Evolutionary conservation across 2,797 vertebrate genomes (phyloP).

Genomic region (Gymnoscopelus braueri): DNA sequence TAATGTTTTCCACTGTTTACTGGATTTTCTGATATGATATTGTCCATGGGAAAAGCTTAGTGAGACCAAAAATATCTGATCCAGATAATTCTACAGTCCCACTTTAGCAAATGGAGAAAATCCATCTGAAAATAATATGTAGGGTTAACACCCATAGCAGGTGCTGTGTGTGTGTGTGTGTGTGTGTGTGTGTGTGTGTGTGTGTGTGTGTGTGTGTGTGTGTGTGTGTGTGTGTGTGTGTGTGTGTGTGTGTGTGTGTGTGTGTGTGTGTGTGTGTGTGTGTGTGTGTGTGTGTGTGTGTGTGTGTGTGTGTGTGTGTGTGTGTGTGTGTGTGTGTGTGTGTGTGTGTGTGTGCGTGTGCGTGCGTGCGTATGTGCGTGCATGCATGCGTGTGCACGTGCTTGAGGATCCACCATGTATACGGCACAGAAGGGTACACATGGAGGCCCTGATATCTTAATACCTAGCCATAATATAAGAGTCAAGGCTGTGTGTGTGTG

Average conservation of each 20-base stretch:
- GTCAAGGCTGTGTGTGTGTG: too few relatives aligned
- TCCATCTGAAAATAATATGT: slow-evolving; percentile 1
- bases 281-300: neutral
- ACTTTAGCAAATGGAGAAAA: slow-evolving; percentile 5
- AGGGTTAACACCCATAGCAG: neutral
- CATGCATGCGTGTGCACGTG: too few relatives aligned
- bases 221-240: neutral
- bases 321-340: neutral
- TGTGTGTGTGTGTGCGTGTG: too few relatives aligned
- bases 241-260: too few relatives aligned
- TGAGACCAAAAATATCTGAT: too few relatives aligned
- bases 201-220: neutral
- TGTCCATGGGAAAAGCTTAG: neutral
- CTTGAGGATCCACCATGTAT: neutral
- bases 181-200: neutral
- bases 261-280: neutral
- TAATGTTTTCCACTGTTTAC: neutral
- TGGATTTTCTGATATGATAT: neutral
- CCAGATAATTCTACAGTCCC: neutral
- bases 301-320: neutral
- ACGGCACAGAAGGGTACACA: neutral
- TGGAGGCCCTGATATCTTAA: neutral
- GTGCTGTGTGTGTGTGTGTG: slow-evolving; percentile 9
- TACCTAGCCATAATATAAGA: slow-evolving; percentile 22
- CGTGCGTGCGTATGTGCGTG: too few relatives aligned